Evolutionary conservation across 2,113 vertebrate species (phyloP).

Genomic region (Peromyscus californicus): DNA sequence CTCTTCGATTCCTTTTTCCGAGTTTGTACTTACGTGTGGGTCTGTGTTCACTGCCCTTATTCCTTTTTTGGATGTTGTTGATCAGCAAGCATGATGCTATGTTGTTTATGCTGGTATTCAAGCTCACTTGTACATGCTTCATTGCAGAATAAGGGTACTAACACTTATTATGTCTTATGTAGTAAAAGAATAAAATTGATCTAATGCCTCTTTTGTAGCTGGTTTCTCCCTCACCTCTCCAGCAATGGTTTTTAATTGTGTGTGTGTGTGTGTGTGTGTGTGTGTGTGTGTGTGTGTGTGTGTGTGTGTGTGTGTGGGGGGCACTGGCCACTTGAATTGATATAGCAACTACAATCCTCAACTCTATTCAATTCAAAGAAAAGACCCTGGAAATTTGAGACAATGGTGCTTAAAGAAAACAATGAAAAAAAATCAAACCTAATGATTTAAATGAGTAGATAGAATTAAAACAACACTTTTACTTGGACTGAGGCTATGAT

Average conservation of each 20-base stretch:
- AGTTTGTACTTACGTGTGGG: background rate
- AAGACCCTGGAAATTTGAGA: background rate
- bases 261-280: too few species aligned
- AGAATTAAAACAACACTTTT: background rate
- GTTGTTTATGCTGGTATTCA: background rate
- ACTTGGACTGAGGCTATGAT: background rate
- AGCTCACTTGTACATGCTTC: background rate
- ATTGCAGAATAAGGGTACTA: background rate
- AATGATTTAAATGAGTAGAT: constrained; percentile 35
- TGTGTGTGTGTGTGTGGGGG: background rate
- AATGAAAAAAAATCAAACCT: background rate
- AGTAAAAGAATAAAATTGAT: background rate
- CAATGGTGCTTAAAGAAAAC: background rate
- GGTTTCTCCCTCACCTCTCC: background rate
- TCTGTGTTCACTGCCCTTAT: background rate
- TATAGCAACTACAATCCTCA: background rate
- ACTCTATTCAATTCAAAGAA: background rate
- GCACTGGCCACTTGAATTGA: background rate
- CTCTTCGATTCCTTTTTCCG: background rate
- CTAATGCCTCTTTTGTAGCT: constrained; percentile 17
- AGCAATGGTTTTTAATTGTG: background rate
- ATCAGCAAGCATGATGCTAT: background rate
- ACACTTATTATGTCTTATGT: background rate
- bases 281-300: too few species aligned
- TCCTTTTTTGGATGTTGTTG: background rate